phyloP scores from a whole-genome alignment of 1,140 invertebrate species.

The Drosophila pectinifera region DNA sequence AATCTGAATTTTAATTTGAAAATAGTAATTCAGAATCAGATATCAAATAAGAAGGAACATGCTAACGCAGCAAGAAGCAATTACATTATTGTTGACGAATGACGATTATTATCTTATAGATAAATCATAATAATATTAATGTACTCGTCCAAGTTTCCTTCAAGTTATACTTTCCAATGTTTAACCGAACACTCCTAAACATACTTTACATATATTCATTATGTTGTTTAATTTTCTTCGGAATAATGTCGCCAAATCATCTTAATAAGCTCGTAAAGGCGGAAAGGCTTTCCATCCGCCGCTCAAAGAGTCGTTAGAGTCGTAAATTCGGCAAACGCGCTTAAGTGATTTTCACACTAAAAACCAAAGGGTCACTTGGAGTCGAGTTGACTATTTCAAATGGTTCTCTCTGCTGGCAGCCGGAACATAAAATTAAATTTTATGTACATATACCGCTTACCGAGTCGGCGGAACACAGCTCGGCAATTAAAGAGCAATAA shows the following conservation, averaged over 20 bases:
- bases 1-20: no score
- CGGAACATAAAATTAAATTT: conserved; percentile 71
- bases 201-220: no score
- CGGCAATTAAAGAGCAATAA: conserved; percentile 80
- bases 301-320: conserved; percentile 52
- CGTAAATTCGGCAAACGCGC: conserved; percentile 76
- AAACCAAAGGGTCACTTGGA: conserved; percentile 68
- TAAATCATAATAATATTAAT: no score
- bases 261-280: conserved; percentile 60
- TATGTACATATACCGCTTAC: conserved; percentile 52
- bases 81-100: no score
- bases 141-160: no score
- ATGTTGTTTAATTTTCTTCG: background rate
- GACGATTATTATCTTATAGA: no score
- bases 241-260: conserved; percentile 55
- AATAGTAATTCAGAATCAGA: no score
- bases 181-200: no score
- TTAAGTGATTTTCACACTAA: conserved; percentile 80
- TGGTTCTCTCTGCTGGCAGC: conserved; percentile 22
- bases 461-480: conserved; percentile 66
- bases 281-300: conserved; percentile 48
- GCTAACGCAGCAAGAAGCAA: no score
- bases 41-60: no score
- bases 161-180: no score
- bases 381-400: conserved; percentile 39